Base-by-base conservation (phyloP, 2,113 vertebrate genomes). In the Gila orcuttii region DNA sequence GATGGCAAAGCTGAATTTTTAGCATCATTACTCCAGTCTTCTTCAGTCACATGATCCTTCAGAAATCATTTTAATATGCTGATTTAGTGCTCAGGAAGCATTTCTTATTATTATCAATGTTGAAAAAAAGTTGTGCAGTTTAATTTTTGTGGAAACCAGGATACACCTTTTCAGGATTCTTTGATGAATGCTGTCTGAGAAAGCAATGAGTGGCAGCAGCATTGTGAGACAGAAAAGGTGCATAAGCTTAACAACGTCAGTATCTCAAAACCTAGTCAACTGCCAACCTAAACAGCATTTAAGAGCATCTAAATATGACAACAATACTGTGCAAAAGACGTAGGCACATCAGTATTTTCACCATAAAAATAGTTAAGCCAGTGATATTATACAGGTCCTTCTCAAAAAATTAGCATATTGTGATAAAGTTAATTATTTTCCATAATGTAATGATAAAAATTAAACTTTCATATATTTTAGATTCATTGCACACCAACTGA, bases 131-230 rank as follows among this genome's bases (percentile, higher is more conserved):
- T 12, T 64, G n/a, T n/a, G 57, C 7, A 0, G 17, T 21, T 52
- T 15, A 10, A 9, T 50, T 52, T 52, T 55, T 21, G 52, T 21
- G 17, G 15, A 28, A 33, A 33, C 5, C 64, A 31, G 33, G 12
- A 28, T 33, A 28, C 4, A 6, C 19, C 15, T 31, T 68, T 31
- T 31, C 55, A 57, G 55, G 19, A 69, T 69, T 33, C 2, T 36
- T 9, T 17, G 13, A 69, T 19, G 19, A 52, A 10, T 90, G 73
- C n/a, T 31, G 36, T 50, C 59, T 47, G 6, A 17, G 19, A 28
- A 77, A 19, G 52, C 90, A 90, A 80, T 75, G 82, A 88, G 57
- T 82, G 85, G n/a, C 76, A 78, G 71, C 59, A 79, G 52, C 83
- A 89, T 86, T 80, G 89, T 84, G 39, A 3, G 23, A 73, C 73